A percentile compares a stretch with the other conserved stretches of the same genome.
These are phyloP conservation scores for Rhinoraja longicauda DNA, from an alignment of 2,797 vertebrate genomes.

Conservation along the genomic window DNA sequence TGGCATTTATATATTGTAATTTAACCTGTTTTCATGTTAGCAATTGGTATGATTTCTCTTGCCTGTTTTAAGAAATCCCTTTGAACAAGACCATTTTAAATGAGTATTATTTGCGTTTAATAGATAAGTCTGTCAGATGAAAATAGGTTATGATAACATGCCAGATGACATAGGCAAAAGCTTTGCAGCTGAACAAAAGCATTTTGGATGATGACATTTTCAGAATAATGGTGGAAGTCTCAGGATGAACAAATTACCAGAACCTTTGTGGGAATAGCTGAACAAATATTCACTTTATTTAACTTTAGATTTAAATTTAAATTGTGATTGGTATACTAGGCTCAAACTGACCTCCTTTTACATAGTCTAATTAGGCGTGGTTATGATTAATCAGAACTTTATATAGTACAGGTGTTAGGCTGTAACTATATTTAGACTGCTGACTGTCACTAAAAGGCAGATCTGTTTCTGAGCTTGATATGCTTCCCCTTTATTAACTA, in stretches of 20 bases:
- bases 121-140: neutral
- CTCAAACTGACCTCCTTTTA: conserved; percentile 8
- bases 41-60: neutral
- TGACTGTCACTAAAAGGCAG: conserved; percentile 23
- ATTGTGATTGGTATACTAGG: neutral
- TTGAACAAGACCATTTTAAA: neutral
- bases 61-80: neutral
- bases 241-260: neutral
- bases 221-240: neutral
- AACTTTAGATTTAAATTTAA: neutral
- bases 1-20: neutral
- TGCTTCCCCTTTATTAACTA: neutral
- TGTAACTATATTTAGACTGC: conserved; percentile 23
- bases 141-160: neutral
- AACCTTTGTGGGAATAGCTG: neutral
- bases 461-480: conserved; percentile 32
- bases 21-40: neutral
- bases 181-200: conserved; percentile 14
- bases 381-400: conserved; percentile 31
- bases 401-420: conserved; percentile 26
- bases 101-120: neutral
- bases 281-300: neutral
- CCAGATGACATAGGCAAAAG: neutral
- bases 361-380: conserved; percentile 21
- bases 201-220: neutral